phyloP scores from a whole-genome alignment of 2,888 invertebrate species.

The Axea sp. region DNA sequence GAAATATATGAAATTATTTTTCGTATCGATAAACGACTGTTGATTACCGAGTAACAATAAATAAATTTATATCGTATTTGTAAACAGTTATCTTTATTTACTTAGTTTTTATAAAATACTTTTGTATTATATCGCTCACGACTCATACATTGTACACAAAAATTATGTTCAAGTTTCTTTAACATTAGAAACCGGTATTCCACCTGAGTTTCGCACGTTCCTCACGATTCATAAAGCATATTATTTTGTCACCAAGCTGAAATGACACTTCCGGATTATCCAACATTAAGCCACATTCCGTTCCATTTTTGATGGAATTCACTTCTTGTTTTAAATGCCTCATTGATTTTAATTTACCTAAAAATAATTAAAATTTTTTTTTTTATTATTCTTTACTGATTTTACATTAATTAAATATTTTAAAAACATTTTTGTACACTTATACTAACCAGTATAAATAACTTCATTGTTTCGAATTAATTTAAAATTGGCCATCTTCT shows the following conservation, averaged over 20 bases:
- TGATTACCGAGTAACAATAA: conserved; percentile 19
- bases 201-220: conserved; percentile 86
- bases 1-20: not conserved
- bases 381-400: too few species aligned
- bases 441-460: conserved; percentile 85
- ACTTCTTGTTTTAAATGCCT: conserved; percentile 94
- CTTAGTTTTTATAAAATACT: not conserved
- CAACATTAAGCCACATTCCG: conserved; percentile 93
- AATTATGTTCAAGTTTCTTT: too few species aligned
- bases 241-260: conserved; percentile 87
- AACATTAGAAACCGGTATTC: conserved; percentile 94
- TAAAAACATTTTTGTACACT: too few species aligned
- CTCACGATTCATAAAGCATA: conserved; percentile 87
- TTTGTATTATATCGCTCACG: too few species aligned
- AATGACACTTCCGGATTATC: conserved; percentile 83
- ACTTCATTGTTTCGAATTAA: conserved; percentile 84
- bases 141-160: too few species aligned
- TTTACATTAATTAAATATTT: too few species aligned
- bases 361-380: conserved; percentile 32
- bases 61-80: conserved; percentile 42
- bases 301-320: conserved; percentile 88
- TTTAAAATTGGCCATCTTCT: conserved; percentile 84
- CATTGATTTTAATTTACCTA: conserved; percentile 89
- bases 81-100: conserved; percentile 7
- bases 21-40: not conserved